Percentiles rank a stretch among this genome's conserved stretches.
phyloP scores from a whole-genome alignment of 2,888 invertebrate genomes.

The Pammene fasciana region DNA sequence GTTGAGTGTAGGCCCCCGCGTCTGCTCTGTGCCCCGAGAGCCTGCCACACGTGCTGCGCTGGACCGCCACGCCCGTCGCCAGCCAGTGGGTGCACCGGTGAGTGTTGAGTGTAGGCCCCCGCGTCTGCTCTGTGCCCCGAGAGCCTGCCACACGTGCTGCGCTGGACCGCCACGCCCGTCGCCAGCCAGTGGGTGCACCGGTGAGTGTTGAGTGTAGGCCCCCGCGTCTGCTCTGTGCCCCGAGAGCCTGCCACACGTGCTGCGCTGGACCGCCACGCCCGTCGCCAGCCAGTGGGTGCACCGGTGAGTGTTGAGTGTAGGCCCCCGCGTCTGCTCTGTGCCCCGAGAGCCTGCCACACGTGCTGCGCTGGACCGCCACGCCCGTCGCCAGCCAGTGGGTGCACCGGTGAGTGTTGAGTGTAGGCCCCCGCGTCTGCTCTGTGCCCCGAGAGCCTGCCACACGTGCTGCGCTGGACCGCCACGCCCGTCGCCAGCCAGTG shows the following conservation, averaged over 20 bases:
- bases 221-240: constrained; percentile 90
- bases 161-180: constrained; percentile 95
- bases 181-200: constrained; percentile 96
- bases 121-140: constrained; percentile 93
- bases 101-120: background rate
- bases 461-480: constrained; percentile 94
- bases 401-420: constrained; percentile 94
- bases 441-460: constrained; percentile 91
- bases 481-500: constrained; percentile 96
- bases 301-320: constrained; percentile 58
- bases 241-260: constrained; percentile 92
- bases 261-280: constrained; percentile 95
- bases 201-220: constrained; percentile 43
- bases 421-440: constrained; percentile 95
- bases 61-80: constrained; percentile 96
- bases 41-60: constrained; percentile 92
- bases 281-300: constrained; percentile 97
- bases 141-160: constrained; percentile 91
- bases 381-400: constrained; percentile 97
- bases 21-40: constrained; percentile 94
- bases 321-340: constrained; percentile 88
- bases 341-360: constrained; percentile 92
- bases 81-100: constrained; percentile 93
- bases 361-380: constrained; percentile 95
- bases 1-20: constrained; percentile 56